Evolutionary conservation across 2,888 invertebrate species (phyloP), one percentile per base, ranked within the genome.

Genomic region (Coleophora deauratella): DNA sequence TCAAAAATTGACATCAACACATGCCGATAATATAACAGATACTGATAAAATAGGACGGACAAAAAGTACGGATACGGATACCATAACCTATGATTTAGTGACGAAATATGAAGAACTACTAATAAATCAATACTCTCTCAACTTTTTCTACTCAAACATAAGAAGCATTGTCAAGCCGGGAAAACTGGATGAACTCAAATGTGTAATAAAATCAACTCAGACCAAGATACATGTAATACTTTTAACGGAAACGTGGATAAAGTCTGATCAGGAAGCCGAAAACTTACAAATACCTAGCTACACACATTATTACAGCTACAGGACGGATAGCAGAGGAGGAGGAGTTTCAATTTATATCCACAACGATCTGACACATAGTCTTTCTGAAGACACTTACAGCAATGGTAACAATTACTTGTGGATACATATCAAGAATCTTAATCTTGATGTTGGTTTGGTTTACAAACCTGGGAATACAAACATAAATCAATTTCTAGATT

Each of bases 311-410:
- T 50, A 42, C 10, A 47, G 45, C 28, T 33, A 33, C 21, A 11
- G 50, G 31, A 41, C 30, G n/a, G 31, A 41, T 14, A 28, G 14
- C 21, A 39, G 14, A 14, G 41, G 38, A n/a, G 44, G 44, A 11
- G 42, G 47, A n/a, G 47, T 47, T 1, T 50, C 50, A 1, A 28
- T 27, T 3, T 50, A 34, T 32, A 14, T 47, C n/a, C 47, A 50
- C 13, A 44, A 44, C 14, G 35, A 42, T 21, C 27, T 50, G 21
- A 47, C 44, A 34, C 46, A 47, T 31, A 9, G 3, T 10, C 11
- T 44, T 30, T 21, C 27, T 11, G 37, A 44, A 21, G 31, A 31
- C 11, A 11, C 31, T 10, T 46, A 43, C 32, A 9, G 10, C 8
- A 33, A 30, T 11, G 47, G 41, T 10, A 47, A 44, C 21, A 40